Evolutionary conservation across 2,797 vertebrate genomes (phyloP), one percentile per base, ranked within the genome.

Genomic region (Pseudochirops cupreus): DNA sequence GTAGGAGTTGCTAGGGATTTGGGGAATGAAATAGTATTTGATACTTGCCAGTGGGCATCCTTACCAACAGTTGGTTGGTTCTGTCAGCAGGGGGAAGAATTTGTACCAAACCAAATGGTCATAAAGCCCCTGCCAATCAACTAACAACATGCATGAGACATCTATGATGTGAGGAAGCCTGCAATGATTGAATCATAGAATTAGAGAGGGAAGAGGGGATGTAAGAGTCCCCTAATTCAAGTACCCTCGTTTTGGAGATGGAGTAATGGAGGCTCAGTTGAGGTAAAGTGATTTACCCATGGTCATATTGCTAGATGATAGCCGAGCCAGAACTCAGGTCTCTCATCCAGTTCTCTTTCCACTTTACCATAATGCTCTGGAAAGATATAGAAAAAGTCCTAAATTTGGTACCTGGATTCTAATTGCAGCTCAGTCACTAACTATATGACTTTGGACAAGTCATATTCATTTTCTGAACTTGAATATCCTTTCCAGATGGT

Each of bases 1-100:
- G 2, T 93, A 97, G 97, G 96, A 98, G 96, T 95, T 97, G 46
- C n/a, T 87, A 95, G 93, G 91, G 92, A 97, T 97, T 97, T 96
- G 93, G 94, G 97, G 96, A 97, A 96, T 97, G 93, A 98, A 98
- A 96, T 94, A 95, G 95, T 94, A 56, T 97, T 97, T 50, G 93
- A 96, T 98, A 94, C 96, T 98, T 97, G 96, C 95, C 93, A 95
- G 0, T 74, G 91, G 95, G 94, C 46, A 82, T 94, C 96, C 96
- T 92, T 91, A 91, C 93, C 56, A 92, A 62, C 31, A 90, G 55
- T 53, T 28, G 6, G 3, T 58, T 93, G 90, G 50, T 39, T 50
- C 5, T 91, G n/a, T 89, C 92, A 94, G 95, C 46, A 39, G 56
- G 55, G 82, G 57, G 82, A 18, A 21, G 56, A 92, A 94, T 52